These are phyloP conservation scores for Phania funesta DNA, from an alignment of 2,888 invertebrate species.

Conservation along the genomic window DNA sequence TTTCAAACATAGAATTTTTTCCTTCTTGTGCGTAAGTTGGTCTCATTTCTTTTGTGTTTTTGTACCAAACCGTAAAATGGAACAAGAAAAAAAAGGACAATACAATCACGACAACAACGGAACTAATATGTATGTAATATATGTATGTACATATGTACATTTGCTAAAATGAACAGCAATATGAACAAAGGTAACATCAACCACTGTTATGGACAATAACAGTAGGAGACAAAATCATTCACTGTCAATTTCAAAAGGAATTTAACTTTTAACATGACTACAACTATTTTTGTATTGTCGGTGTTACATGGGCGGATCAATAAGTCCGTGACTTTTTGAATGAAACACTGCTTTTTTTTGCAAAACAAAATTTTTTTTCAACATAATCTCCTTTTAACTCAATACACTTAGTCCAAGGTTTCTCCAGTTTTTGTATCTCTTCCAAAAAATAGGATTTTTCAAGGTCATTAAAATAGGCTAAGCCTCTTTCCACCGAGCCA, in stretches of 20 bases:
- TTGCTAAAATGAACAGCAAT: conserved; percentile 36
- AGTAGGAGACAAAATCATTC: conserved; percentile 9
- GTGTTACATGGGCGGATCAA: too few relatives aligned
- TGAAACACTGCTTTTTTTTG: too few relatives aligned
- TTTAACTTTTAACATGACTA: conserved; percentile 38
- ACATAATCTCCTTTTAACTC: too few relatives aligned
- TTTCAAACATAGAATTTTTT: conserved; percentile 8
- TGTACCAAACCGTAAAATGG: conserved; percentile 24
- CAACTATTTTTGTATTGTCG: conserved; percentile 6
- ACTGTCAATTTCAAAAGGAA: conserved; percentile 33
- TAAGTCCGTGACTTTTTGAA: too few relatives aligned
- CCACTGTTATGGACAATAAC: conserved; percentile 6
- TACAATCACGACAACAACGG: conserved; percentile 37
- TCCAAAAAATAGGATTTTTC: too few relatives aligned
- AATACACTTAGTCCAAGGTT: too few relatives aligned
- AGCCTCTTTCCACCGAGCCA: too few relatives aligned
- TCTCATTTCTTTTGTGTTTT: conserved; percentile 16
- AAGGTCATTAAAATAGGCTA: too few relatives aligned
- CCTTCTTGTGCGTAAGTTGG: neutral
- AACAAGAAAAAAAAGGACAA: conserved; percentile 13
- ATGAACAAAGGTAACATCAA: neutral
- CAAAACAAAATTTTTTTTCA: too few relatives aligned
- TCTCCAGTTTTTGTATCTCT: too few relatives aligned
- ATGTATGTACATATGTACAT: conserved; percentile 35
- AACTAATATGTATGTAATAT: conserved; percentile 14